Evolutionary conservation across 2,888 invertebrate species (phyloP).

Genomic region (Callyntrura sp.): DNA sequence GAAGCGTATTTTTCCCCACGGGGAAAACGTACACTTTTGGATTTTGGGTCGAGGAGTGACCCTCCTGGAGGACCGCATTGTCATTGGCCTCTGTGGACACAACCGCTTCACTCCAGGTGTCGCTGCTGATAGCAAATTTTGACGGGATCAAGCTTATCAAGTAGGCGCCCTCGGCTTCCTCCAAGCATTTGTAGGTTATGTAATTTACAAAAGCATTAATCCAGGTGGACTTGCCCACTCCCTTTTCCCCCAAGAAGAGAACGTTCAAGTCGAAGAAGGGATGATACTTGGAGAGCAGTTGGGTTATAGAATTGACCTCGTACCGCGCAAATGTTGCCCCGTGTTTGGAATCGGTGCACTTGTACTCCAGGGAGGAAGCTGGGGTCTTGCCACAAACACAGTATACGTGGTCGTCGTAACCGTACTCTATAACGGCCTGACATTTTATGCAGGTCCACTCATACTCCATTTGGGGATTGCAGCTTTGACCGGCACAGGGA

Average conservation of each 20-base stretch:
- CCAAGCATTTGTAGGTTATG: not conserved
- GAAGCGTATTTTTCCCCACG: not conserved
- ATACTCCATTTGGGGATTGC: not conserved
- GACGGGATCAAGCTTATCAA: not conserved
- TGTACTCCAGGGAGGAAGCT: not conserved
- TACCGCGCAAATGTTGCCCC: not conserved
- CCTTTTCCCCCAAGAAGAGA: not conserved
- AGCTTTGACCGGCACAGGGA: not conserved
- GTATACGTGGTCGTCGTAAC: not conserved
- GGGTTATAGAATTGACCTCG: no score
- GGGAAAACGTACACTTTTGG: not conserved
- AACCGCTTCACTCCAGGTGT: not conserved
- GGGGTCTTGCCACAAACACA: not conserved
- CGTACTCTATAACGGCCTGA: not conserved
- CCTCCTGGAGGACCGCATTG: not conserved
- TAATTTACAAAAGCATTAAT: not conserved
- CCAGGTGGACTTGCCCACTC: not conserved
- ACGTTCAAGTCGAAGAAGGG: no score
- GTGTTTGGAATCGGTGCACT: not conserved
- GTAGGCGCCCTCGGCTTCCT: not conserved
- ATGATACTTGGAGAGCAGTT: no score
- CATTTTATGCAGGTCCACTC: not conserved
- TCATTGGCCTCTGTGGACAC: not conserved
- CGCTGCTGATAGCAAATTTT: not conserved
- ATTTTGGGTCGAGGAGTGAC: not conserved